Evolutionary conservation across 2,888 invertebrate genomes (phyloP), one percentile per base, ranked within the genome.

Genomic region (Volucella bombylans): DNA sequence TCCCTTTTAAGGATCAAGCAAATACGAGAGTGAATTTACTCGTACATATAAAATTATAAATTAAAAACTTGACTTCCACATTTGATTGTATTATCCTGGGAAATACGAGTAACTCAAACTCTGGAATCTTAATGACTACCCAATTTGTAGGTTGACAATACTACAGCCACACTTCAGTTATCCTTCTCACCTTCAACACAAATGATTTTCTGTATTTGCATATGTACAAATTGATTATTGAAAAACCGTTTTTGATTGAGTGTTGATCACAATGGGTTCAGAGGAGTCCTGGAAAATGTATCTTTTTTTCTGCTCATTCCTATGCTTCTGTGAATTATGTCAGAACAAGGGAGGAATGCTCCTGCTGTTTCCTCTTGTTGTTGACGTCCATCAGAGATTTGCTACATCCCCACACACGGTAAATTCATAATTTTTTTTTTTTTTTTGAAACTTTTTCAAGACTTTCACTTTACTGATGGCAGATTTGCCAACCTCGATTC

Each of bases 181-280:
- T 1, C 9, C 49, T 18, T 15, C 10, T 38, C 38, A 6, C 4
- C 39, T 38, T 12, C 12, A 15, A 14, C 12, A 50, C 12, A 50
- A 50, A 15, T 23, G 50, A 12, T 38, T 14, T 64, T 39, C 15
- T 1, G n/a, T 23, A 62, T 47, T 45, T 31, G 6, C 31, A 31
- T 31, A 31, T 31, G 31, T 31, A 31, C 4, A 23, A 12, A 31
- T 64, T 64, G 49, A 50, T 14, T 50, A 38, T 49, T 15, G 18
- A 39, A 50, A 2, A n/a, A 39, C 9, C 12, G 11, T 50, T 64
- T 12, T 39, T 50, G 64, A 64, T 64, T 64, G 64, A 49, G 64
- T 39, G 14, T 38, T 57, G 11, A 8, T 14, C 14, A 14, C 10
- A 38, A 15, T 39, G 39, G 15, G 15, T 39, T 50, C 64, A 50